Base-by-base conservation (phyloP, 2,888 invertebrate species). In the Napeogenes inachia region DNA sequence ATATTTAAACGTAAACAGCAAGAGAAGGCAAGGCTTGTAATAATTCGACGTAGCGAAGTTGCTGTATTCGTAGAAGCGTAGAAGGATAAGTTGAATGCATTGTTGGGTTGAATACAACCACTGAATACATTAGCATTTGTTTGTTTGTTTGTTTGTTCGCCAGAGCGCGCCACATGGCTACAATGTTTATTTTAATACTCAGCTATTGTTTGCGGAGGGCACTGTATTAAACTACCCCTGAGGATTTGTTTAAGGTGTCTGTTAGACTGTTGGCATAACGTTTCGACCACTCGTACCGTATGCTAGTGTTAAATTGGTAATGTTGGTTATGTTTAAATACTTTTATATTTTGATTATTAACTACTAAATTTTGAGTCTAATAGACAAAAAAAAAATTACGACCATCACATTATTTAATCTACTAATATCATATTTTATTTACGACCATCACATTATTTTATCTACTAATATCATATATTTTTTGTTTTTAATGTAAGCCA, bases 131-230 rank as follows among this genome's bases (percentile, higher is more conserved):
- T 89, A 87, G 77, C 78, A 77, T 72, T 72, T 83, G 78, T 82
- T 82, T 81, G 78, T 76, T 82, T 81, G 78, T 76, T 50, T 84
- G 80, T 87, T 85, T 84, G 78, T 78, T 76, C 79, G 80, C 76
- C 79, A 76, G 79, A 76, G 73, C 78, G 75, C 75, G 82, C 86
- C 89, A 89, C 88, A 89, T 89, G 89, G 87, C 86, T 81, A 78
- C 77, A 73, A 74, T 89, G 89, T 90, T 90, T 89, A 88, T 87
- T 90, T 88, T 87, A 90, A 90, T 90, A 88, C 89, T 89, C 87
- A 87, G 74, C 83, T 82, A 84, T 85, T 87, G 89, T 89, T 88
- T 87, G 80, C 75, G 55, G 75, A 85, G 84, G 79, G 83, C 81
- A 80, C 82, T 79, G 78, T 82, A 80, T 80, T 82, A 77, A 80